Base-by-base conservation (phyloP, 2,113 vertebrate species). In the Ciconia boyciana region DNA sequence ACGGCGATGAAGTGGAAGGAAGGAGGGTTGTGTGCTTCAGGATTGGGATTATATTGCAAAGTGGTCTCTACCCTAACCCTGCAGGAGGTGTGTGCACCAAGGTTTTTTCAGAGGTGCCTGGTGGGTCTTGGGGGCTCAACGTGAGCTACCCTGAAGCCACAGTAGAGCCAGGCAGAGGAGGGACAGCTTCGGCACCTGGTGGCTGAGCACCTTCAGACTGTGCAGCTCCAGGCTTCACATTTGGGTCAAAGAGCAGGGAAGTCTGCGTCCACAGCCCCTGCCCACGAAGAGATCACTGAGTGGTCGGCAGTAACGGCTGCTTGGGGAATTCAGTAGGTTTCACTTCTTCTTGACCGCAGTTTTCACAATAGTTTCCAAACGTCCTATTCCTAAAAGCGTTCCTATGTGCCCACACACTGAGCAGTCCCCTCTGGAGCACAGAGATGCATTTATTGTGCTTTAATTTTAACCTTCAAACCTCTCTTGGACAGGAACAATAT, bases 361-460 rank as follows among this genome's bases (percentile, higher is more conserved):
- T 95, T 94, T 94, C 78, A 83, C 84, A 91, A 76, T 32, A 61
- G 61, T 91, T 85, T 93, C 74, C 74, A 68, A 93, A 55, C 17
- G 12, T 90, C 31, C 21, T 91, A 2, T 69, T 95, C 81, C 70
- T 65, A 18, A 55, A 39, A 89, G 66, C 2, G 2, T 94, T 96
- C 44, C 48, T 82, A 22, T 26, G 16, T 87, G 49, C 61, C 62
- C 78, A 87, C 70, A 79, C 1, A 5, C 55, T 75, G 44, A 29
- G 31, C 44, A 85, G 26, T 69, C 19, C 34, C 34, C 62, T 77
- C 70, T 85, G 66, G 82, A 91, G 41, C 25, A 79, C 9, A 36
- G 83, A 57, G 7, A 65, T 48, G 12, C 36, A 26, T 91, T 93
- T 82, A 36, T 60, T 87, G 69, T 85, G 28, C 78, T 77, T 89